A percentile compares a stretch with the other conserved stretches of the same genome.
phyloP scores from a whole-genome alignment of 1,140 invertebrate species.

The Muscidifurax raptorellus region DNA sequence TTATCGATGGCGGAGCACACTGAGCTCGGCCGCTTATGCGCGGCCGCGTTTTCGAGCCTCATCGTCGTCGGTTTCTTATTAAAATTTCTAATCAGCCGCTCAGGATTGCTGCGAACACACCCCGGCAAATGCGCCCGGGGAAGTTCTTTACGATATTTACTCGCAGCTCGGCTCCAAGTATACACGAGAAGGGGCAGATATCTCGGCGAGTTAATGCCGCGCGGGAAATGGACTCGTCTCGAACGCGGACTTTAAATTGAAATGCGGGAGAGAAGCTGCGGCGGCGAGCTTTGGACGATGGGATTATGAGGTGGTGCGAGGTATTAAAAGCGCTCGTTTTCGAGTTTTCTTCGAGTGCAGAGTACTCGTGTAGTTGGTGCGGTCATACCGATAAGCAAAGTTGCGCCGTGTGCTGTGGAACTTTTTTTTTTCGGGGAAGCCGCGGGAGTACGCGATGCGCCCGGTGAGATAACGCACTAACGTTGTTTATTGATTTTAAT shows the following conservation, averaged over 20 bases:
- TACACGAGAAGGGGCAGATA: no score
- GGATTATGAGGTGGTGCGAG: neutral
- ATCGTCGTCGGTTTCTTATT: slow-evolving; percentile 64
- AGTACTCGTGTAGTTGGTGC: neutral
- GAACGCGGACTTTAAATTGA: neutral
- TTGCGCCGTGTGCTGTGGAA: neutral
- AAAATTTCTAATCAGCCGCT: slow-evolving; percentile 74
- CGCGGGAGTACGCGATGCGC: no score
- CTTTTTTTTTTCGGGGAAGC: no score
- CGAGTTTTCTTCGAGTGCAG: neutral
- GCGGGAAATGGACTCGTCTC: slow-evolving; percentile 6
- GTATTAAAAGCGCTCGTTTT: neutral
- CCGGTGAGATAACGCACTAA: no score
- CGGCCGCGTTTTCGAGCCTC: slow-evolving; percentile 51
- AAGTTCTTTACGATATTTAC: slow-evolving; percentile 27
- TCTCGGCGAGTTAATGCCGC: neutral
- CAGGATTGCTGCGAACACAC: no score
- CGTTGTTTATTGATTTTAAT: no score
- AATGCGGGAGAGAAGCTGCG: neutral
- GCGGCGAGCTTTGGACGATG: neutral
- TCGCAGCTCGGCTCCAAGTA: no score
- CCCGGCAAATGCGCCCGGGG: slow-evolving; percentile 61
- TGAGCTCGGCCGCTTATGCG: slow-evolving; percentile 60
- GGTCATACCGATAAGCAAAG: neutral
- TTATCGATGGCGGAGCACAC: slow-evolving; percentile 53